Conservation (phyloP, 1,140 invertebrate species). For the Caenorhabditis inopinata region DNA sequence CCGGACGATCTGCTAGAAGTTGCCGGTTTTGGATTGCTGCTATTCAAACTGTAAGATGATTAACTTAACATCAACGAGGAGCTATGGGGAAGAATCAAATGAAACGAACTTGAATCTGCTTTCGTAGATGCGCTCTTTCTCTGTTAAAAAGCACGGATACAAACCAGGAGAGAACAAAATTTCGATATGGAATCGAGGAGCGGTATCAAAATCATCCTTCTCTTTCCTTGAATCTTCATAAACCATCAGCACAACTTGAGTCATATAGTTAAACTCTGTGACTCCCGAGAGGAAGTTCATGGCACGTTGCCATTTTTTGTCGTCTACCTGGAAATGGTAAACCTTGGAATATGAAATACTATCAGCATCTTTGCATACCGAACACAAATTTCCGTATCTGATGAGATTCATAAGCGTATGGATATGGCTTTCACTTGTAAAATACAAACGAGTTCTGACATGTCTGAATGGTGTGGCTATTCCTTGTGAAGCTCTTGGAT, state of each 20-base stretch:
- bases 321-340: slow-evolving; percentile 69
- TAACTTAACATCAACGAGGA: no score
- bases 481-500: slow-evolving; percentile 86
- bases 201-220: slow-evolving; percentile 48
- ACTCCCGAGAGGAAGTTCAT: slow-evolving; percentile 97
- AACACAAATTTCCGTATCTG: slow-evolving; percentile 81
- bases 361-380: slow-evolving; percentile 34
- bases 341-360: background rate
- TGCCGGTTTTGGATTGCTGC: background rate
- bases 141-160: slow-evolving; percentile 64
- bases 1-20: background rate
- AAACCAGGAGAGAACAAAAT: slow-evolving; percentile 64
- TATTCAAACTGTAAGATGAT: background rate
- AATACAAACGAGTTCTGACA: slow-evolving; percentile 93
- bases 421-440: slow-evolving; percentile 98
- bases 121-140: slow-evolving; percentile 65
- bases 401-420: slow-evolving; percentile 94
- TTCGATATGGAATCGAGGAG: slow-evolving; percentile 61
- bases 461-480: slow-evolving; percentile 95
- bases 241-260: slow-evolving; percentile 73
- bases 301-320: slow-evolving; percentile 95
- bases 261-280: slow-evolving; percentile 98
- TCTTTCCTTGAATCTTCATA: slow-evolving; percentile 60
- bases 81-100: background rate
- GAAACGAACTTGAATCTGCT: slow-evolving; percentile 38